Evolutionary conservation across 1,140 invertebrate species (phyloP).

Genomic region (Drosophila paulistorum): DNA sequence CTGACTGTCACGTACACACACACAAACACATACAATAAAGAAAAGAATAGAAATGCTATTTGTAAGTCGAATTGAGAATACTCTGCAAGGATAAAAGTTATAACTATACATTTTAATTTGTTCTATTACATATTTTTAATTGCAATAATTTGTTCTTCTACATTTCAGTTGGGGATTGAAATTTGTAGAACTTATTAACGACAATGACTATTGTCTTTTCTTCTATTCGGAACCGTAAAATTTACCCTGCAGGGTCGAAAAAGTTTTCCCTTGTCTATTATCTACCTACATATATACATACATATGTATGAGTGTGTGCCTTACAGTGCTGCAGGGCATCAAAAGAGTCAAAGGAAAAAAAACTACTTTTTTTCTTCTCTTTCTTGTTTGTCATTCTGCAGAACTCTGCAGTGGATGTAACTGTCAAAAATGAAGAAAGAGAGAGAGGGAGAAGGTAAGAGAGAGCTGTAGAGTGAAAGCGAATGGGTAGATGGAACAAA

Average conservation of each 20-base stretch:
- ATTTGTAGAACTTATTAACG: too few relatives aligned
- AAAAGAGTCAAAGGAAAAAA: constrained; percentile 3
- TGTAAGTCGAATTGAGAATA: constrained; percentile 12
- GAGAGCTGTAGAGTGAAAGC: background rate
- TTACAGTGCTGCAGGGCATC: too few relatives aligned
- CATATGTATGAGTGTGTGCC: too few relatives aligned
- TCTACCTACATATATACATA: background rate
- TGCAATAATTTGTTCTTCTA: too few relatives aligned
- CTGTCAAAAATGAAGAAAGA: constrained; percentile 53
- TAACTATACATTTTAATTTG: too few relatives aligned
- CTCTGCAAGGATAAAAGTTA: background rate
- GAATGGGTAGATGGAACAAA: background rate
- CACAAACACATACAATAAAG: too few relatives aligned
- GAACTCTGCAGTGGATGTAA: constrained; percentile 56
- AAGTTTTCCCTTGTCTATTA: background rate
- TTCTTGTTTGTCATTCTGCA: constrained; percentile 49
- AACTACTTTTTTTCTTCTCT: constrained; percentile 16
- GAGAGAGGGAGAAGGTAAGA: background rate
- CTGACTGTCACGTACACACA: constrained; percentile 55
- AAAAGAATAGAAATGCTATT: background rate
- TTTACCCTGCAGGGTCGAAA: background rate
- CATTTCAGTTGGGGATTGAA: too few relatives aligned
- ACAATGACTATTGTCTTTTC: too few relatives aligned
- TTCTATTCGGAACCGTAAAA: background rate
- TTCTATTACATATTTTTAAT: too few relatives aligned